Conservation (phyloP, 2,797 vertebrate genomes). For the Lithobates sylvaticus region DNA sequence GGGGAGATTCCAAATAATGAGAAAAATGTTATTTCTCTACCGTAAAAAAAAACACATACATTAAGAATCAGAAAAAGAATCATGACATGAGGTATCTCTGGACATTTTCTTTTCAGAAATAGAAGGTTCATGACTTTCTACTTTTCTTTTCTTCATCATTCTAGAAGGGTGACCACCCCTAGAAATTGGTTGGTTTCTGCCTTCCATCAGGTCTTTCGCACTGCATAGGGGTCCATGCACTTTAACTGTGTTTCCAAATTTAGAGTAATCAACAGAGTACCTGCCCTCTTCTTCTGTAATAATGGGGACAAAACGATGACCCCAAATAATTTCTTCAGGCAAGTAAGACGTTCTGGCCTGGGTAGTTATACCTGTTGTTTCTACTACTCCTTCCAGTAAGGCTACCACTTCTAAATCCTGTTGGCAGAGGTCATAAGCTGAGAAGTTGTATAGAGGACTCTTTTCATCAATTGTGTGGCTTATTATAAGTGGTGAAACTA, state of each 20-base stretch:
- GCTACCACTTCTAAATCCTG: slow-evolving; percentile 63
- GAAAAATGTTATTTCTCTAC: too few species aligned
- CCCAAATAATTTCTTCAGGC: slow-evolving; percentile 63
- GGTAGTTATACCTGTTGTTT: slow-evolving; percentile 65
- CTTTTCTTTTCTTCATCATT: slow-evolving; percentile 34
- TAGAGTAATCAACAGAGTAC: slow-evolving; percentile 65
- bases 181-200: slow-evolving; percentile 2
- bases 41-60: slow-evolving; percentile 18
- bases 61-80: slow-evolving; percentile 40
- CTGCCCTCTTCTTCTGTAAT: slow-evolving; percentile 62
- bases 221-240: slow-evolving; percentile 57
- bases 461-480: slow-evolving; percentile 59
- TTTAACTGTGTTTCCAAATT: slow-evolving; percentile 64
- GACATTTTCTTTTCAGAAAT: slow-evolving; percentile 2
- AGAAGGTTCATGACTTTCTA: not conserved
- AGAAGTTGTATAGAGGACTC: slow-evolving; percentile 58
- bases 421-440: slow-evolving; percentile 52
- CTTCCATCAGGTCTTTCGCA: slow-evolving; percentile 48
- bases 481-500: slow-evolving; percentile 63
- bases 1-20: too few species aligned
- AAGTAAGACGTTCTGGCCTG: slow-evolving; percentile 65
- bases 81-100: not conserved
- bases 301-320: slow-evolving; percentile 60
- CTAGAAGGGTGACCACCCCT: slow-evolving; percentile 12
- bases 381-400: slow-evolving; percentile 64